Evolutionary conservation across 2,797 vertebrate species (phyloP).

Genomic region (Peromyscus aztecus): DNA sequence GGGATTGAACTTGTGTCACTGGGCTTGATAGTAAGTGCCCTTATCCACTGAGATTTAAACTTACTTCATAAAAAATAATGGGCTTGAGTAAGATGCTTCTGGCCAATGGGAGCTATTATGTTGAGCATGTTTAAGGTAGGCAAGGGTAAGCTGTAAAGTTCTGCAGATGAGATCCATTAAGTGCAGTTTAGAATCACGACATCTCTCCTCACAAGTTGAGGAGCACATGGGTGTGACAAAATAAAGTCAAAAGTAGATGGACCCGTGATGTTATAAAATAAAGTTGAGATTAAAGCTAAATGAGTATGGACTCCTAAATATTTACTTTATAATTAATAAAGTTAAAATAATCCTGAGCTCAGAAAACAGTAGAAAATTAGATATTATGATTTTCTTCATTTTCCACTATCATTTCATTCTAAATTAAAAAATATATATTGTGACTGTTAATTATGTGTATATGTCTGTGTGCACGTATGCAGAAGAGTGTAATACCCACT

Average conservation of each 20-base stretch:
- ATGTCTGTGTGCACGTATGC: not conserved
- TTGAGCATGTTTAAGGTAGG: not conserved
- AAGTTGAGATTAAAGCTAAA: conserved; percentile 20
- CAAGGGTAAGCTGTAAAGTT: not conserved
- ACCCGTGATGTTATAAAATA: not conserved
- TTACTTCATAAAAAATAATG: not conserved
- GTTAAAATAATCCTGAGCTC: conserved; percentile 3
- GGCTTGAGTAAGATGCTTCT: not conserved
- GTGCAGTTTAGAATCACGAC: not conserved
- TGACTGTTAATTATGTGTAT: not conserved
- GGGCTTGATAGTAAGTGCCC: not conserved
- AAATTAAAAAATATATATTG: not conserved
- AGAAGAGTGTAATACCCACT: not conserved
- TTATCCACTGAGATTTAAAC: not conserved
- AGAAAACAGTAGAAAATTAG: conserved; percentile 22
- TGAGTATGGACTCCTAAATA: not conserved
- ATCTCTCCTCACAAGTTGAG: not conserved
- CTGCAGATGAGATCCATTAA: not conserved
- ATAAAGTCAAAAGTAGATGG: not conserved
- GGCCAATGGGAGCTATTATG: not conserved
- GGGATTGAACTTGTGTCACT: not conserved
- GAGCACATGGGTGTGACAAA: not conserved
- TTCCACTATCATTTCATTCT: not conserved
- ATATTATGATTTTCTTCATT: conserved; percentile 29
- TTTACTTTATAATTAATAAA: conserved; percentile 5